Percentiles rank a stretch among this genome's conserved stretches.
Evolutionary conservation across 2,113 vertebrate species (phyloP).

Genomic region (Amphiprion ocellaris): DNA sequence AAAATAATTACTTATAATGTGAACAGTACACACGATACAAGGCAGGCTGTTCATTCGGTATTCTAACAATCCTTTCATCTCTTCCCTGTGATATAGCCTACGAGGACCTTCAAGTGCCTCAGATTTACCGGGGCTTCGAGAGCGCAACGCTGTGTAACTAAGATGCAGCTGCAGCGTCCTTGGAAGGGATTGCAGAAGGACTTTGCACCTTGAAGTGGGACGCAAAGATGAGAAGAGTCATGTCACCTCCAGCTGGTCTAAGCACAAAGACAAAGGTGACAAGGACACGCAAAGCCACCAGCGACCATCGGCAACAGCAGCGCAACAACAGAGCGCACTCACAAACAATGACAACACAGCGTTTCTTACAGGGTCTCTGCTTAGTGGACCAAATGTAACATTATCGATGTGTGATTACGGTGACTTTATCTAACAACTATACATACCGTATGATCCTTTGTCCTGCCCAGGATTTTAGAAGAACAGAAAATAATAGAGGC

Average conservation of each 20-base stretch:
- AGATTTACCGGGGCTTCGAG: constrained; percentile 58
- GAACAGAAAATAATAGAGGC: background rate
- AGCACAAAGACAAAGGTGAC: constrained; percentile 75
- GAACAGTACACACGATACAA: constrained; percentile 58
- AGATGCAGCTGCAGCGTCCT: constrained; percentile 75
- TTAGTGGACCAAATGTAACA: constrained; percentile 31
- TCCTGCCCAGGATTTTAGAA: background rate
- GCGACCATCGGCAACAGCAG: constrained; percentile 33
- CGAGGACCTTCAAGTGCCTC: constrained; percentile 70
- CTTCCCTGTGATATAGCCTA: constrained; percentile 62
- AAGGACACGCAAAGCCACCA: constrained; percentile 65
- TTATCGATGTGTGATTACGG: constrained; percentile 17
- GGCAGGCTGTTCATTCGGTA: constrained; percentile 54
- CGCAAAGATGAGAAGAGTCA: constrained; percentile 70
- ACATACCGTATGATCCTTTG: background rate
- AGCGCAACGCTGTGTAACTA: constrained; percentile 60
- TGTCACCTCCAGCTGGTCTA: constrained; percentile 80
- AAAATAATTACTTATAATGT: constrained; percentile 63
- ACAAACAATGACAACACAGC: constrained; percentile 46
- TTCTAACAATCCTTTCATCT: constrained; percentile 72
- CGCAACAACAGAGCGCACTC: constrained; percentile 24
- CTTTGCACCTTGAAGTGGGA: constrained; percentile 79
- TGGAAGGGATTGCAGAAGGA: constrained; percentile 73
- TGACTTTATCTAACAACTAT: background rate
- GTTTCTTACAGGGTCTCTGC: constrained; percentile 31